These are phyloP conservation scores for Athene cunicularia DNA, from an alignment of 2,113 vertebrate genomes.

Conservation along the genomic window DNA sequence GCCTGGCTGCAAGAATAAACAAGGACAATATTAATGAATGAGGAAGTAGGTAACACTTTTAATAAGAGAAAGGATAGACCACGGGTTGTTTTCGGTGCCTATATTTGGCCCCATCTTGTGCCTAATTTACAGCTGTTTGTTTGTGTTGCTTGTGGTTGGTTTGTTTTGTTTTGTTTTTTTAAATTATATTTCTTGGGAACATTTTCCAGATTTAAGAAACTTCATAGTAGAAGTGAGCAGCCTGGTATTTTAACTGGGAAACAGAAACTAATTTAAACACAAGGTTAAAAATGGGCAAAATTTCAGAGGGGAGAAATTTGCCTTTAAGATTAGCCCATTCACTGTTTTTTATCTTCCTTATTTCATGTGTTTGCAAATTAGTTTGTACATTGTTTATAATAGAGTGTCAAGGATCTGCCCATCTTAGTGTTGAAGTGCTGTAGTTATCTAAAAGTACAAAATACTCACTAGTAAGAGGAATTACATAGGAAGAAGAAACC, in stretches of 20 bases:
- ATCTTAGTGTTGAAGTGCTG: not conserved
- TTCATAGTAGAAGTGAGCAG: not conserved
- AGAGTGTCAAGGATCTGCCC: not conserved
- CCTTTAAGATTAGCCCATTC: not conserved
- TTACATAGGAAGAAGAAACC: not conserved
- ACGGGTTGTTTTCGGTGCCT: not conserved
- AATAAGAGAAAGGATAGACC: not conserved
- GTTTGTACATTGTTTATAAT: not conserved
- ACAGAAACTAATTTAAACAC: not conserved
- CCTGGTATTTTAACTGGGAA: not conserved
- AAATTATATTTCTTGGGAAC: not conserved
- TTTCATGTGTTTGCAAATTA: not conserved
- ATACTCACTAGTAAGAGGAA: not conserved
- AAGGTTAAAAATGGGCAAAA: not conserved
- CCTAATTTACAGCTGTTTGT: not conserved
- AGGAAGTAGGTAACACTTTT: conserved; percentile 23
- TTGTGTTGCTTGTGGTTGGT: not conserved
- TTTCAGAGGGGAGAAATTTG: not conserved
- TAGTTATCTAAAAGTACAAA: not conserved
- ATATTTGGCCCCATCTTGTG: not conserved
- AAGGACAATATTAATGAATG: conserved; percentile 13
- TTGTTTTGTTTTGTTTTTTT: not conserved
- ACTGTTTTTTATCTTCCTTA: not conserved
- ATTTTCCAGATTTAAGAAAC: not conserved
- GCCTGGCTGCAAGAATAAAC: conserved; percentile 12